Evolutionary conservation across 2,888 invertebrate genomes (phyloP), one percentile per base, ranked within the genome.

Genomic region (Spisula solida): DNA sequence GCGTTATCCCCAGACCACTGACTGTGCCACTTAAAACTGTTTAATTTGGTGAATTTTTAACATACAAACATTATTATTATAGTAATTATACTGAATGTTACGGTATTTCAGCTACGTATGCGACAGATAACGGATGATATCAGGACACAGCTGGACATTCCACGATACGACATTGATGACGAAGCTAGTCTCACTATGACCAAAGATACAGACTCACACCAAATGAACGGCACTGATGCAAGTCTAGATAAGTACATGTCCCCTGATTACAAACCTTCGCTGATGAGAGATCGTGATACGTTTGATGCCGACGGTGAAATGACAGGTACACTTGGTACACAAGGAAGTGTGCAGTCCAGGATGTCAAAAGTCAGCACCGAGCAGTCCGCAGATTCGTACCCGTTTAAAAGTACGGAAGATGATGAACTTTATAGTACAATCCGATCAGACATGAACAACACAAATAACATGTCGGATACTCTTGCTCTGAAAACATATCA

Each of bases 81-180:
- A 25, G 2, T 41, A 41, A 82, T 48, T 56, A 20, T 81, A 16
- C 25, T 55, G 25, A 1, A 66, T 66, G 20, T 66, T 56, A 16
- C n/a, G 5, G 56, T 56, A 80, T 92, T 92, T 41, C 93, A 96
- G 96, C 90, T 91, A 75, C 93, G 95, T 10, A 95, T 96, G 95
- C 91, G 94, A 48, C 94, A 94, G 34, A 93, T 96, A 47, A 92
- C 95, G 75, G 94, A 94, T 55, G 94, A 95, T 48, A 93, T 96
- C 29, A 88, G 95, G 18, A 90, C 88, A 25, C 94, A 96, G 87
- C 91, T 96, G 70, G 95, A 95, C n/a, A 94, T 96, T 70, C 89
- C 90, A 16, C 87, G 91, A 25, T 90, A 91, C 47, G 92, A 91
- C 66, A 84, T 92, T 25, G 82, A 92, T 82, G 92, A 92, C 78